Base-by-base conservation (phyloP, 2,113 vertebrate genomes). In the Dasyornis broadbenti region DNA sequence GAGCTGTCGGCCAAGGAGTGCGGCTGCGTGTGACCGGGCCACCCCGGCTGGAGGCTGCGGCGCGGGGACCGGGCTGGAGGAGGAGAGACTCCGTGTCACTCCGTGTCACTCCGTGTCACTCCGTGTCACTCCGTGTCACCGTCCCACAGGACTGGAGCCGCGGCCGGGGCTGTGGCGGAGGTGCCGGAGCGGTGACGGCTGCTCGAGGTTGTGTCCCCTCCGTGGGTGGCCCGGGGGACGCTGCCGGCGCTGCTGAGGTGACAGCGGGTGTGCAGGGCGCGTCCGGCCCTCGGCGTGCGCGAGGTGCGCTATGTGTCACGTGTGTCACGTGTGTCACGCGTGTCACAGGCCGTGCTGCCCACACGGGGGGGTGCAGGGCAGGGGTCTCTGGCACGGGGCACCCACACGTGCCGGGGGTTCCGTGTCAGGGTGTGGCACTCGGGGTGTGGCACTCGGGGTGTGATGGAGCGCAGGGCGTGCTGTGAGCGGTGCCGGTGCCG, bases 1-100 rank as follows among this genome's bases (percentile, higher is more conserved):
- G 98, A 99, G 57, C 98, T 99, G 66, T 99, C 99, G 3, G 99
- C 99, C 68, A 98, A 98, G 95, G 98, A 98, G 92, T 99, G 99
- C 1, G 98, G 98, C 89, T 99, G 99, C 12, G 98, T 99, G 96
- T 99, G 99, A 99, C 78, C 71, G 49, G 45, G 16, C 6, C 18
- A 2, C 10, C 28, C 5, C 18, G 1, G 47, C 24, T 3, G 52
- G 21, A 23, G 42, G 7, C 13, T 37, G 81, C 0, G 5, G 61
- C 37, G 14, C 18, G 22, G 80, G 76, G 89, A 35, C 44, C 44
- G 44, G 7, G 44, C 7, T 44, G 44, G 44, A 44, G 44, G 44
- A 44, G 44, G 44, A 44, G 44, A 44, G 44, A 19, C 44, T 44
- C 45, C 20, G 45, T 42, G 42, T 42, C 42, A 42, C 42, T 15